Evolutionary conservation across 2,797 vertebrate genomes (phyloP).

Genomic region (Zenarchopterus dispar): DNA sequence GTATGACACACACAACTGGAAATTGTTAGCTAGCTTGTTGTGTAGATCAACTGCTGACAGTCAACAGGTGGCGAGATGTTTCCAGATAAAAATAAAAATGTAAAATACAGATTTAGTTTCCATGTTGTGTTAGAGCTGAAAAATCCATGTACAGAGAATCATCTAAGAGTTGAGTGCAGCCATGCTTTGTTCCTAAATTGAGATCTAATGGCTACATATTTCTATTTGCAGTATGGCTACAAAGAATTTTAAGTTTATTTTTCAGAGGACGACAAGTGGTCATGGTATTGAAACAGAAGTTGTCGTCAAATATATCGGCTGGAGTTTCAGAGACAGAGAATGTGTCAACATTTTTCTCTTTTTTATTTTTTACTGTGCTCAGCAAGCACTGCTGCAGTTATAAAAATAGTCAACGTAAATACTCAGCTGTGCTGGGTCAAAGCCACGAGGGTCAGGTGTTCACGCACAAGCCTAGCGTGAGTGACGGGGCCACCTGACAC

Average conservation of each 20-base stretch:
- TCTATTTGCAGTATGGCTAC: background rate
- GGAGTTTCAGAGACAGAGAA: background rate
- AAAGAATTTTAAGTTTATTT: background rate
- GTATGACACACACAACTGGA: slow-evolving; percentile 39
- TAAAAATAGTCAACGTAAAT: slow-evolving; percentile 82
- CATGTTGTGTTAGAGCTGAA: background rate
- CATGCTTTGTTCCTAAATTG: slow-evolving; percentile 1
- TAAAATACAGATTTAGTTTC: background rate
- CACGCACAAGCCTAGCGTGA: slow-evolving; percentile 64
- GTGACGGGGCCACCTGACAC: slow-evolving; percentile 80
- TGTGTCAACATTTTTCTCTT: background rate
- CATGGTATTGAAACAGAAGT: background rate
- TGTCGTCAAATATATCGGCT: background rate
- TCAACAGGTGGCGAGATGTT: slow-evolving; percentile 14
- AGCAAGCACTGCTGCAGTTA: slow-evolving; percentile 40
- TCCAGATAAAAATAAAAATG: background rate
- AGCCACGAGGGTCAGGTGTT: slow-evolving; percentile 61
- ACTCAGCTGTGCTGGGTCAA: slow-evolving; percentile 83
- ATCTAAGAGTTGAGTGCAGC: background rate
- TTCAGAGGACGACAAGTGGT: background rate
- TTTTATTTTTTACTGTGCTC: slow-evolving; percentile 22
- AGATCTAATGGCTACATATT: background rate
- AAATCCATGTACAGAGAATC: background rate
- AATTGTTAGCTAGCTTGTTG: slow-evolving; percentile 45
- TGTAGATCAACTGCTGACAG: slow-evolving; percentile 26